These are phyloP conservation scores for Leucoptera coffeella DNA, from an alignment of 2,888 invertebrate genomes.

Conservation along the genomic window DNA sequence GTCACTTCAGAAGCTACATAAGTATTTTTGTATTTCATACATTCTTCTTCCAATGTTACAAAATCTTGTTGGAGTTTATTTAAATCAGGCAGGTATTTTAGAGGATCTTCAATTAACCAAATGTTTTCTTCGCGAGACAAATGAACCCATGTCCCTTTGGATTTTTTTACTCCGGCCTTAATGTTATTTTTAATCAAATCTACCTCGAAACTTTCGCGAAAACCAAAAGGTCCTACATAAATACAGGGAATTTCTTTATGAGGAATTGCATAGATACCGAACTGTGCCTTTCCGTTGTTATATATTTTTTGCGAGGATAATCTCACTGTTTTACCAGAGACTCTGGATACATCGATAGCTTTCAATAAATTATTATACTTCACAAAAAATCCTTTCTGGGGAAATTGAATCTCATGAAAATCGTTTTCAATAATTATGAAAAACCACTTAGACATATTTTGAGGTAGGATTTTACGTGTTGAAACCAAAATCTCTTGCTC, in stretches of 20 bases:
- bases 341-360: slow-evolving; percentile 36
- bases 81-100: slow-evolving; percentile 29
- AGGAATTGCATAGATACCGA: slow-evolving; percentile 40
- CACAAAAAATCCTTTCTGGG: slow-evolving; percentile 42
- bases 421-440: slow-evolving; percentile 48
- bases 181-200: slow-evolving; percentile 21
- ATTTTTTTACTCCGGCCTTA: slow-evolving; percentile 9
- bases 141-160: slow-evolving; percentile 33
- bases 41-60: no score
- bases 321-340: slow-evolving; percentile 39
- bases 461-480: background rate
- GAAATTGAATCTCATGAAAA: slow-evolving; percentile 46
- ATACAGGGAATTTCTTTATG: slow-evolving; percentile 21
- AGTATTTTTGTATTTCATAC: no score
- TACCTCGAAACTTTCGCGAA: slow-evolving; percentile 26
- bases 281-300: slow-evolving; percentile 16
- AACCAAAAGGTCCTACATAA: slow-evolving; percentile 37
- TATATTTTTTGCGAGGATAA: slow-evolving; percentile 26
- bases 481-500: background rate
- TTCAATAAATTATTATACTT: slow-evolving; percentile 42
- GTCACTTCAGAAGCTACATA: no score
- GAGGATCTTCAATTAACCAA: slow-evolving; percentile 29
- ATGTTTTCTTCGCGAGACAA: slow-evolving; percentile 29
- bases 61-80: no score
- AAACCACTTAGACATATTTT: slow-evolving; percentile 40